Percentiles rank a stretch among this genome's conserved stretches.
Evolutionary conservation across 30 jellyfish, hydroid and myxozoan genomes (phyloP).

Genomic region (Aurelia sp.): DNA sequence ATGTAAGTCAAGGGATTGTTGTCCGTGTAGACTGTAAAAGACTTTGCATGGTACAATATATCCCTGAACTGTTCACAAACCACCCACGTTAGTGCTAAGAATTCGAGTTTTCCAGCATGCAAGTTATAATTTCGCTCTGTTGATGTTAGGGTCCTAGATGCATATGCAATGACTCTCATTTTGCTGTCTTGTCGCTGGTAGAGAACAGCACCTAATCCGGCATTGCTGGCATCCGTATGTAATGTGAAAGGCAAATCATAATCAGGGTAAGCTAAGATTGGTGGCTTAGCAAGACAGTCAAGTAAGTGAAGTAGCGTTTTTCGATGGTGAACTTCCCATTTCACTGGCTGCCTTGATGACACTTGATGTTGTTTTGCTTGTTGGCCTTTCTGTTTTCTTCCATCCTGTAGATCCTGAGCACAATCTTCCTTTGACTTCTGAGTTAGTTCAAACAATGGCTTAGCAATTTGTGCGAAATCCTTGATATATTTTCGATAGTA

Average conservation of each 20-base stretch:
- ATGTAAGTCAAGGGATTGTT: conserved; percentile 48
- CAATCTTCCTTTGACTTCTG: not conserved
- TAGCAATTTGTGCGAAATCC: conserved; percentile 16
- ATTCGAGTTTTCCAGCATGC: conserved; percentile 57
- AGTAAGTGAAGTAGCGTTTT: not conserved
- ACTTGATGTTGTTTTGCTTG: not conserved
- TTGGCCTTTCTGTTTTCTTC: conserved; percentile 18
- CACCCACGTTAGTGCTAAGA: conserved; percentile 67
- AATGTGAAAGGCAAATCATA: conserved; percentile 5
- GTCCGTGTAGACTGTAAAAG: conserved; percentile 50
- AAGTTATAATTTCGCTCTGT: conserved; percentile 46
- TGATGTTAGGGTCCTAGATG: conserved; percentile 35
- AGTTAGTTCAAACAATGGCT: not conserved
- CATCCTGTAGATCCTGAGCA: not conserved
- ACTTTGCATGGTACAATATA: conserved; percentile 39
- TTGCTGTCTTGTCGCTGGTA: conserved; percentile 43
- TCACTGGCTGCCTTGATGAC: conserved; percentile 24
- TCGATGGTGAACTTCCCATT: conserved; percentile 12
- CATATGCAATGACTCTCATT: conserved; percentile 45
- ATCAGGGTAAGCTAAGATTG: conserved; percentile 67
- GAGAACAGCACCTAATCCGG: conserved; percentile 52
- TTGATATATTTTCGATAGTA: conserved; percentile 3
- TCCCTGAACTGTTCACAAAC: conserved; percentile 57
- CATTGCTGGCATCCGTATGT: conserved; percentile 59
- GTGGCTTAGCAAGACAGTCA: conserved; percentile 13